Conservation (phyloP, 2,797 vertebrate species). For the Furcifer pardalis region DNA sequence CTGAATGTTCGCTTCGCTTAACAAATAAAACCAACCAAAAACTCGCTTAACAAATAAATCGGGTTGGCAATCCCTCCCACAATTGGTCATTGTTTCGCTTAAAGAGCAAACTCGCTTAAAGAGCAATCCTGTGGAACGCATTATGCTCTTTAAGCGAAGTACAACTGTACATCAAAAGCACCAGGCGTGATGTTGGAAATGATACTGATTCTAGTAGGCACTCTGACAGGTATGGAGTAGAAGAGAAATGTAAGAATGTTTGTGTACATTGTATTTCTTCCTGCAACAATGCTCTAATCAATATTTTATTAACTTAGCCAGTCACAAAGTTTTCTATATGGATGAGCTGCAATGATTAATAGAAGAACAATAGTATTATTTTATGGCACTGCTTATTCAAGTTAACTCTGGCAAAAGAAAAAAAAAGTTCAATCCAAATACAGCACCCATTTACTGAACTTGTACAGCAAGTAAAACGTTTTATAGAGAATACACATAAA, state of each 20-base stretch:
- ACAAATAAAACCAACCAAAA: too few relatives aligned
- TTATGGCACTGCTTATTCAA: constrained; percentile 32
- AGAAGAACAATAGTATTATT: constrained; percentile 34
- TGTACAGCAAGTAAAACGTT: constrained; percentile 22
- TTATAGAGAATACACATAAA: background rate
- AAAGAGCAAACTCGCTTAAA: too few relatives aligned
- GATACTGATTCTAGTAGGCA: constrained; percentile 2
- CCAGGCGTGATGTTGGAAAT: background rate
- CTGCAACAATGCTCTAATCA: constrained; percentile 37
- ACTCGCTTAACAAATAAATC: too few relatives aligned
- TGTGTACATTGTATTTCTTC: constrained; percentile 26
- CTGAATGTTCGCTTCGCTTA: too few relatives aligned
- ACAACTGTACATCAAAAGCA: constrained; percentile 12
- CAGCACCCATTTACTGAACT: background rate
- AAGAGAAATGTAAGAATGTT: constrained; percentile 2
- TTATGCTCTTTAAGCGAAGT: too few relatives aligned
- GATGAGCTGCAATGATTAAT: constrained; percentile 31
- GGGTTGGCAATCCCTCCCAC: too few relatives aligned
- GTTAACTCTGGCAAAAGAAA: background rate
- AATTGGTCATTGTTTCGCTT: too few relatives aligned
- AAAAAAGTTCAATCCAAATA: background rate
- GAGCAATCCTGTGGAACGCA: too few relatives aligned
- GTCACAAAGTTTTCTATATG: constrained; percentile 13
- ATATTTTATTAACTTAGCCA: constrained; percentile 58
- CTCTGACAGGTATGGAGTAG: background rate